Evolutionary conservation across 2,888 invertebrate species (phyloP).

Genomic region (Colletes collaris): DNA sequence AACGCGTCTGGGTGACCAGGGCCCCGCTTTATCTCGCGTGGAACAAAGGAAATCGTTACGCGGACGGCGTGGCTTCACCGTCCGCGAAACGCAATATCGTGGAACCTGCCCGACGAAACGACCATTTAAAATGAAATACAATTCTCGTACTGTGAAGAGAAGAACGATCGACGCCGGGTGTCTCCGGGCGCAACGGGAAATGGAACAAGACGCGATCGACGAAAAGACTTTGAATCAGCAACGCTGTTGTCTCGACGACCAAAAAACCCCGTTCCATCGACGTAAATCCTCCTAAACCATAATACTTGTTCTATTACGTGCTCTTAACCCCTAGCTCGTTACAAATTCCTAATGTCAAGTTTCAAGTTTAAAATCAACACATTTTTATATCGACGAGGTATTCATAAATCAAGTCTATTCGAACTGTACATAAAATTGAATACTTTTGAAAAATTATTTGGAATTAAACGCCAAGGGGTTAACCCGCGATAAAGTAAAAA

Average conservation of each 20-base stretch:
- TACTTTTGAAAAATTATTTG: too few relatives aligned
- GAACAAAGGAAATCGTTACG: slow-evolving; percentile 49
- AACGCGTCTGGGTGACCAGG: slow-evolving; percentile 22
- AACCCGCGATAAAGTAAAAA: too few relatives aligned
- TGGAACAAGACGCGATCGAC: slow-evolving; percentile 19
- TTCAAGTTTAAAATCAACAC: too few relatives aligned
- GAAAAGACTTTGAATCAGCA: slow-evolving; percentile 5
- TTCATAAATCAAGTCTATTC: too few relatives aligned
- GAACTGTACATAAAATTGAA: too few relatives aligned
- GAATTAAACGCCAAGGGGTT: too few relatives aligned
- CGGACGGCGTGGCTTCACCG: slow-evolving; percentile 2
- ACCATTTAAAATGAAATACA: slow-evolving; percentile 59
- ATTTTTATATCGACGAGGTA: too few relatives aligned
- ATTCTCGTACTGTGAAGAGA: slow-evolving; percentile 17
- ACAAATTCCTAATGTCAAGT: too few relatives aligned
- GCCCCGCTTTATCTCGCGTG: slow-evolving; percentile 31
- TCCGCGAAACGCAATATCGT: slow-evolving; percentile 31
- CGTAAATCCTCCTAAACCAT: neutral
- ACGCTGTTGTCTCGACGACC: slow-evolving; percentile 1
- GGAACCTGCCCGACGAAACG: slow-evolving; percentile 44
- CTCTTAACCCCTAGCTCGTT: too few relatives aligned
- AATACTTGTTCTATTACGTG: too few relatives aligned
- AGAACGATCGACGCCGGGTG: slow-evolving; percentile 29
- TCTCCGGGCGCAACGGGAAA: slow-evolving; percentile 21
- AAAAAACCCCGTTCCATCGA: neutral